These are phyloP conservation scores for Carassius auratus DNA, from an alignment of 2,113 vertebrate species.

Conservation along the genomic window DNA sequence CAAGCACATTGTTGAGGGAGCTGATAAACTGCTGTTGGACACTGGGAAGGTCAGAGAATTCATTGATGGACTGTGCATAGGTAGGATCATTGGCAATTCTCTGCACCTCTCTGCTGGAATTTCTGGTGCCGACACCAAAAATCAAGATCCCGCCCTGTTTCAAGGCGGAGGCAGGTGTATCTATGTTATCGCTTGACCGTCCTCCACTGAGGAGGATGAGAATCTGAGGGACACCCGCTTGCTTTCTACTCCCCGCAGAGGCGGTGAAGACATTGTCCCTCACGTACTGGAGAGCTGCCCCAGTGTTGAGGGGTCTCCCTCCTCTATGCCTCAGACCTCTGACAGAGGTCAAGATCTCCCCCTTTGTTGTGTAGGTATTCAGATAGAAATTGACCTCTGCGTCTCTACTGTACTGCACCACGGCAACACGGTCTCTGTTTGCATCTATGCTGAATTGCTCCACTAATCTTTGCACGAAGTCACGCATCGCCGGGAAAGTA, in stretches of 20 bases:
- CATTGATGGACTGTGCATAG: slow-evolving; percentile 30
- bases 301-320: no score
- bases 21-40: slow-evolving; percentile 33
- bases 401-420: slow-evolving; percentile 59
- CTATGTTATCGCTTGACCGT: no score
- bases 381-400: slow-evolving; percentile 52
- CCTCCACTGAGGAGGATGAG: no score
- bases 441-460: slow-evolving; percentile 56
- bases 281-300: no score
- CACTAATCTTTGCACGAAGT: slow-evolving; percentile 63
- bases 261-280: no score
- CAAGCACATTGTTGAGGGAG: slow-evolving; percentile 20
- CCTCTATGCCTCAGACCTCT: no score
- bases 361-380: slow-evolving; percentile 41
- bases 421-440: slow-evolving; percentile 50
- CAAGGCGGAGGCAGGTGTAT: no score
- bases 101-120: slow-evolving; percentile 53
- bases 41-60: slow-evolving; percentile 45
- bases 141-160: slow-evolving; percentile 74
- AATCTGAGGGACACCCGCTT: no score
- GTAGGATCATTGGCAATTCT: not conserved
- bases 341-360: no score
- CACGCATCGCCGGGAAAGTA: no score
- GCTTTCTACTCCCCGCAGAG: no score
- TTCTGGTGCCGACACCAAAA: slow-evolving; percentile 78